Evolutionary conservation across 2,113 vertebrate genomes (phyloP), one percentile per base, ranked within the genome.

Genomic region (Atlantisia rogersi): DNA sequence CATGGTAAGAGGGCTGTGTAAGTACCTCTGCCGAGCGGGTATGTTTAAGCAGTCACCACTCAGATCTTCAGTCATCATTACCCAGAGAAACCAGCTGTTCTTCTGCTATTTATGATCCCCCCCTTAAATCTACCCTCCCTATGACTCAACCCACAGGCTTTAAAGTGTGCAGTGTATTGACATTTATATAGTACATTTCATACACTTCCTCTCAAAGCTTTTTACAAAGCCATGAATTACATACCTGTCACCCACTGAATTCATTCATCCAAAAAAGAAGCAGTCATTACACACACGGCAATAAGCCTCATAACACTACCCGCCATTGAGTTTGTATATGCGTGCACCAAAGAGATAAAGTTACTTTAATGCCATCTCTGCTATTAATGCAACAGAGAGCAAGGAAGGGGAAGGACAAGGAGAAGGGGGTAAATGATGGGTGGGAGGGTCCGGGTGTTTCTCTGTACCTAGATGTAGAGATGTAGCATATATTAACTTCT

Each of bases 211-310:
- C 96, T 97, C 95, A 96, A 97, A 97, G 97, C 96, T 96, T 97
- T 97, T 97, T 97, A 97, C 97, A 97, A 97, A 97, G 96, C 97
- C 90, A 96, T 97, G 97, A 97, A 97, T 97, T 97, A 97, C 97
- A 96, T 97, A 97, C 97, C 97, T 97, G 97, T 97, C 97, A 97
- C 83, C 96, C 94, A 92, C 94, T 90, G 92, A 96, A 97, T 96
- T 96, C 97, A 97, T 97, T 97, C 97, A 97, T 96, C 96, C 97
- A 97, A 97, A 97, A 97, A 92, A 97, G 96, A 74, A 94, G 94
- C 97, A 93, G 95, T 97, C 97, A 97, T 97, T 97, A 97, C 44
- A 11, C 44, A 86, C 95, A 95, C 80, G 9, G 96, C 95, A 97
- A 97, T 96, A 90, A 97, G 94, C 95, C 88, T 96, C 96, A 77